Base-by-base conservation (phyloP, 2,888 invertebrate genomes). In the Xanthia togata region DNA sequence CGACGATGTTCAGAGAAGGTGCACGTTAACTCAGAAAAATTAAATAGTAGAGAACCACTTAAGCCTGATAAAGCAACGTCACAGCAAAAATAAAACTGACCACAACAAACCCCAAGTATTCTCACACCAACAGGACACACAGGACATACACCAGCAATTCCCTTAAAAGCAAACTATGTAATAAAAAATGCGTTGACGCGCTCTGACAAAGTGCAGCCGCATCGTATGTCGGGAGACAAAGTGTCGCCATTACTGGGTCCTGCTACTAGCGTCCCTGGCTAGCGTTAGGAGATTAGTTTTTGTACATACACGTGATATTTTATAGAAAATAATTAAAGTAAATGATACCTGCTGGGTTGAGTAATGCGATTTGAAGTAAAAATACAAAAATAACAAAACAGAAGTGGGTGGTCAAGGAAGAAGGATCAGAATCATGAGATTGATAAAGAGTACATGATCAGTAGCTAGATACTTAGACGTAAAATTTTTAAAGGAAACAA, bases 111-210 rank as follows among this genome's bases (percentile, higher is more conserved):
- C 55, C 23, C 11, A 44, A 70, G 68, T 63, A 62, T 23, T 57
- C 60, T n/a, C n/a, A n/a, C n/a, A n/a, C n/a, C n/a, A n/a, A n/a
- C n/a, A n/a, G n/a, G n/a, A n/a, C n/a, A 75, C 60, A 76, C 31
- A 78, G 31, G 50, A 69, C 59, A 74, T 69, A 87, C 57, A 71
- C 69, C 57, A 79, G 87, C 80, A 88, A 89, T 89, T 79, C 78
- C 76, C 75, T 84, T 89, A 87, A 90, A 88, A 89, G 86, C 85
- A 78, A 87, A 87, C 84, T 87, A 81, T 80, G 86, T 85, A 83
- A 90, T 92, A 92, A 93, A 92, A 93, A 92, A 92, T 92, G 90
- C 89, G 90, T 89, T 89, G 90, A 91, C 89, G 87, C 85, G 80
- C 78, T 78, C 82, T 91, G 93, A 93, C 87, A 90, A 89, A 92